Evolutionary conservation across 1,140 invertebrate genomes (phyloP), one percentile per base, ranked within the genome.

Genomic region (Centruroides sculpturatus): DNA sequence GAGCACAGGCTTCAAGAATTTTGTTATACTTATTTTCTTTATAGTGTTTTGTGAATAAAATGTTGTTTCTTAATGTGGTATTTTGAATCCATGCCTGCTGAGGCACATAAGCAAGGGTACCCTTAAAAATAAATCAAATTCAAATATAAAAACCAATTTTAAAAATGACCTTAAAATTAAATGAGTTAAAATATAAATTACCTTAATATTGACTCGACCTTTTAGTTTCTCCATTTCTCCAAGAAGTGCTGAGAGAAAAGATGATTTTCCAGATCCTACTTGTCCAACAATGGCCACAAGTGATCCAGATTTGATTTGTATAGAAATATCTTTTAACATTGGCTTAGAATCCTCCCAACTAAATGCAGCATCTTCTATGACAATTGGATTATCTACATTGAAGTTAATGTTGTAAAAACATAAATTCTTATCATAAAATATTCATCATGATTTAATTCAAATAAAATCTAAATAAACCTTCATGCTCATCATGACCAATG

Each of bases 201-300:
- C 41, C 3, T 41, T 41, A 41, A 41, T 82, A 55, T 78, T 74
- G 9, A 85, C 66, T 53, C 76, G 71, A 9, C 83, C 84, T 6
- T 69, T 69, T 5, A 69, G 49, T 64, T 74, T 75, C 46, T 76
- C 67, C 74, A 80, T 76, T 67, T 81, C 78, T 56, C 81, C 82
- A 9, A 83, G 66, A 10, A 83, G 69, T n/a, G 80, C 79, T 11
- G 74, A 75, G 0, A 83, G 59, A 9, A 83, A 67, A 8, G 79
- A 80, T 1, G 78, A 79, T 68, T 83, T 83, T 11, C 82, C 81
- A 36, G 72, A 67, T n/a, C 81, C 82, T 6, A 83, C 81, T 34
- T 71, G 66, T 8, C 82, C 82, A 23, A 83, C 79, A 8, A 84
- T 72, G 12, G 80, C 82, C 7, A 81, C 74, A 34, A 75, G 68